phyloP scores from a whole-genome alignment of 2,888 invertebrate species.

The Holacanthella duospinosa region DNA sequence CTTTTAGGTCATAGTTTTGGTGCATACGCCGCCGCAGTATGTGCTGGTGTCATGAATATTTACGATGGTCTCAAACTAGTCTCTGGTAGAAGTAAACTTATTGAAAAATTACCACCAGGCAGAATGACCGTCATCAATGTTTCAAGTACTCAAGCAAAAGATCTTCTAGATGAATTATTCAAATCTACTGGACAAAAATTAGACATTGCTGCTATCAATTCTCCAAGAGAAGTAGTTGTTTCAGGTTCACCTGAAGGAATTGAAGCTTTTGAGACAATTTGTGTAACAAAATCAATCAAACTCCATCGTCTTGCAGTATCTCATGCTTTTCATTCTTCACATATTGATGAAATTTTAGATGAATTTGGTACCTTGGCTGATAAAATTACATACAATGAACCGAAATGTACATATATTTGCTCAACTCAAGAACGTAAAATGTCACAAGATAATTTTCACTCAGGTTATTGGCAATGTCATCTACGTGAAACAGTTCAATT shows the following conservation, averaged over 20 bases:
- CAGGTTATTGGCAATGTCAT: background rate
- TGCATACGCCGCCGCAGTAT: background rate
- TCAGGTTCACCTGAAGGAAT: background rate
- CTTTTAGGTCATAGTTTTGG: constrained; percentile 4
- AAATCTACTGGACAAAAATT: background rate
- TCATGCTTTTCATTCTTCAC: constrained; percentile 1
- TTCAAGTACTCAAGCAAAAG: background rate
- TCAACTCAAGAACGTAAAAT: background rate
- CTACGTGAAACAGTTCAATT: background rate
- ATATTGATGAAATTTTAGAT: background rate
- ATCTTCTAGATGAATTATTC: background rate
- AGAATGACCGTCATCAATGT: background rate
- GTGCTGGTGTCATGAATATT: background rate
- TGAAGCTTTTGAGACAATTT: background rate
- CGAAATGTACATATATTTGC: background rate
- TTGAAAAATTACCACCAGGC: background rate
- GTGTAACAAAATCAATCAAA: background rate
- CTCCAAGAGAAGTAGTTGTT: background rate
- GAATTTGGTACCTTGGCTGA: background rate
- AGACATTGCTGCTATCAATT: background rate
- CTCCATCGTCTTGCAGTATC: background rate
- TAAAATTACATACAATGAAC: background rate
- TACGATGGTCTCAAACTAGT: background rate
- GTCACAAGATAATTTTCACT: background rate
- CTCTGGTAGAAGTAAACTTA: background rate